Percentiles rank a stretch among this genome's conserved stretches.
Evolutionary conservation across 2,113 vertebrate species (phyloP).

Genomic region (Narcine bancroftii): DNA sequence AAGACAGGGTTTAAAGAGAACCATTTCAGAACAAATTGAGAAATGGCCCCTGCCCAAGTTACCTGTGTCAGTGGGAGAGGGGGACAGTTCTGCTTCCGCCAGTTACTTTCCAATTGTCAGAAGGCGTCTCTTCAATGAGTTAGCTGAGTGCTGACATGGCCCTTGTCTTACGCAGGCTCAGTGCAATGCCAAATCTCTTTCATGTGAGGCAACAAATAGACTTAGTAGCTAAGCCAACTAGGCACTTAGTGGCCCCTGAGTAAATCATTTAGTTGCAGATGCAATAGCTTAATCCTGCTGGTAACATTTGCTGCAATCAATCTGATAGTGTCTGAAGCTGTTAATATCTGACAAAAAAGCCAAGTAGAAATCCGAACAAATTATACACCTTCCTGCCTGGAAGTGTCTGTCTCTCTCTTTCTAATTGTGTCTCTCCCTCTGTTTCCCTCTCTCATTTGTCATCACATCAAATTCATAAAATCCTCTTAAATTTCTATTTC

Average conservation of each 20-base stretch:
- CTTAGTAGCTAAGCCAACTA: slow-evolving; percentile 7
- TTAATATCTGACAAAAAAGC: background rate
- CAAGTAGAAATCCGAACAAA: background rate
- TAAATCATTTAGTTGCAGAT: slow-evolving; percentile 20
- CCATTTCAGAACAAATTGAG: background rate
- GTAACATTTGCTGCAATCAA: slow-evolving; percentile 1
- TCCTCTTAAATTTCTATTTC: background rate
- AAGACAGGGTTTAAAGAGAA: background rate
- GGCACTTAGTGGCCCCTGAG: background rate
- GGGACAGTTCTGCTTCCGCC: background rate
- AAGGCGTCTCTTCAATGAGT: background rate
- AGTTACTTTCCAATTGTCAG: background rate
- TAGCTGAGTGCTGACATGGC: background rate
- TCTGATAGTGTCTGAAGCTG: background rate
- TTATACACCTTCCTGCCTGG: background rate
- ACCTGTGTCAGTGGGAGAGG: background rate
- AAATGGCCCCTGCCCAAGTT: background rate
- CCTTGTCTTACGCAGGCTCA: background rate
- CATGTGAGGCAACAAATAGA: slow-evolving; percentile 20
- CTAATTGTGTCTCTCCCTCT: background rate
- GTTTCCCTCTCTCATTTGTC: background rate
- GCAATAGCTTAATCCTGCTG: slow-evolving; percentile 25
- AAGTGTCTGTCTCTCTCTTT: background rate
- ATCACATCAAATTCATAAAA: background rate
- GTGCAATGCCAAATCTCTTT: background rate